Conservation (phyloP, 2,888 invertebrate genomes). For the Nebria salina region DNA sequence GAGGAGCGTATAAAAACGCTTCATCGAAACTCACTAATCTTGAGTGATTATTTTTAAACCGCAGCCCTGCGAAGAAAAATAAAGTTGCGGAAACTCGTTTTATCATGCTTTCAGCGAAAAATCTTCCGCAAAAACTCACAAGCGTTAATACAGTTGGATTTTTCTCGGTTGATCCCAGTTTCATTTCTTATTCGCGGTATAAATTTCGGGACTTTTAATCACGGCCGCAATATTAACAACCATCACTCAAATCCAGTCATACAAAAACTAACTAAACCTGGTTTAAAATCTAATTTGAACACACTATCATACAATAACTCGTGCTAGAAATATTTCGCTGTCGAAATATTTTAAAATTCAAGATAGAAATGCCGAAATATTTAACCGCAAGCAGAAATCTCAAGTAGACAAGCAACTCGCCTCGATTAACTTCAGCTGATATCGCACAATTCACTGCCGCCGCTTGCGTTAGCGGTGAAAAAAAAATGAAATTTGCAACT, state of each 20-base stretch:
- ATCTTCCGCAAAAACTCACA: background rate
- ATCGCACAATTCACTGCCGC: background rate
- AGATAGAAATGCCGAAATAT: background rate
- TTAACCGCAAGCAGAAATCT: background rate
- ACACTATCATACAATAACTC: too few relatives aligned
- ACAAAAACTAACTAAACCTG: too few relatives aligned
- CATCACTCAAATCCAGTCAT: too few relatives aligned
- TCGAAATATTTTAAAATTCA: background rate
- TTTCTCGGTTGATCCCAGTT: background rate
- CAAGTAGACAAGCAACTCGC: background rate
- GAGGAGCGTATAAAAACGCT: background rate
- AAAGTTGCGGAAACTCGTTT: background rate
- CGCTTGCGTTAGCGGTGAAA: background rate
- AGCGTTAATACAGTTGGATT: background rate
- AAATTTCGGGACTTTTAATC: too few relatives aligned
- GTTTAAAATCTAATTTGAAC: too few relatives aligned
- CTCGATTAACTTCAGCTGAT: background rate
- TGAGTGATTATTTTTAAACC: background rate
- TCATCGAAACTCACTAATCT: background rate
- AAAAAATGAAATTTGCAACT: background rate
- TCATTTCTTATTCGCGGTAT: background rate
- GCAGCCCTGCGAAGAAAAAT: background rate
- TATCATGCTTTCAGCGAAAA: background rate
- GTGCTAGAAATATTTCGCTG: too few relatives aligned
- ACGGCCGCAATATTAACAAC: too few relatives aligned